A percentile compares a stretch with the other conserved stretches of the same genome.
Conservation (phyloP, 2,113 vertebrate species). For the Caranx ignobilis region DNA sequence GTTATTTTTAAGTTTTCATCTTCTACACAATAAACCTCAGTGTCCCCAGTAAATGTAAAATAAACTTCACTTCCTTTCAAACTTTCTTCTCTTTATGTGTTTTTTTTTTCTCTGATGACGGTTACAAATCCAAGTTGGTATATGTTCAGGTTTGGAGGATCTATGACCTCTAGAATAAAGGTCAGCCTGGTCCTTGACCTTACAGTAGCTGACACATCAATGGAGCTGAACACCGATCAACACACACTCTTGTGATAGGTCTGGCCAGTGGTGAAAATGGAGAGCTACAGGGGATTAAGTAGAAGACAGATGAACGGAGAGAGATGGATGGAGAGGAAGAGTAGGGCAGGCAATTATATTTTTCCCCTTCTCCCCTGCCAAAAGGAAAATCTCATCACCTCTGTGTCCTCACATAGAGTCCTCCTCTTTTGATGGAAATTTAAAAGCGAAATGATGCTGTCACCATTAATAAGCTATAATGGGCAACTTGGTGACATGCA, state of each 20-base stretch:
- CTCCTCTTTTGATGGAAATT: constrained; percentile 49
- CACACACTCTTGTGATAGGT: neutral
- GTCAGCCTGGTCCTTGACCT: constrained; percentile 23
- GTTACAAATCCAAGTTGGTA: neutral
- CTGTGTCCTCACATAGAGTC: constrained; percentile 24
- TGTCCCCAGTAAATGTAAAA: constrained; percentile 16
- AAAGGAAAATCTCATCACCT: constrained; percentile 56
- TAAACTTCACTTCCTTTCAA: neutral
- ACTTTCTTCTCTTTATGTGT: neutral
- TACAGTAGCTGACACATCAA: constrained; percentile 47
- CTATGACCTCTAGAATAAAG: constrained; percentile 1
- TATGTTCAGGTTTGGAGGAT: neutral
- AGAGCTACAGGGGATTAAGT: constrained; percentile 29
- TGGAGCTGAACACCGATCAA: neutral
- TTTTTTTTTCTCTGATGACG: neutral
- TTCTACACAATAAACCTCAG: constrained; percentile 15
- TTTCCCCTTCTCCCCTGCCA: constrained; percentile 45
- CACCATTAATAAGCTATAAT: constrained; percentile 37
- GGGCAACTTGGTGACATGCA: constrained; percentile 34
- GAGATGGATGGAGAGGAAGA: constrained; percentile 48
- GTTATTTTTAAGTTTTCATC: constrained; percentile 24
- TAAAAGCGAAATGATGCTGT: constrained; percentile 55
- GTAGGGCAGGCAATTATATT: constrained; percentile 16
- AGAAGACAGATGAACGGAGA: constrained; percentile 43
- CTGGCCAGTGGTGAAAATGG: constrained; percentile 22